Conservation (phyloP, 2,888 invertebrate species). For the Abscondita cerata region DNA sequence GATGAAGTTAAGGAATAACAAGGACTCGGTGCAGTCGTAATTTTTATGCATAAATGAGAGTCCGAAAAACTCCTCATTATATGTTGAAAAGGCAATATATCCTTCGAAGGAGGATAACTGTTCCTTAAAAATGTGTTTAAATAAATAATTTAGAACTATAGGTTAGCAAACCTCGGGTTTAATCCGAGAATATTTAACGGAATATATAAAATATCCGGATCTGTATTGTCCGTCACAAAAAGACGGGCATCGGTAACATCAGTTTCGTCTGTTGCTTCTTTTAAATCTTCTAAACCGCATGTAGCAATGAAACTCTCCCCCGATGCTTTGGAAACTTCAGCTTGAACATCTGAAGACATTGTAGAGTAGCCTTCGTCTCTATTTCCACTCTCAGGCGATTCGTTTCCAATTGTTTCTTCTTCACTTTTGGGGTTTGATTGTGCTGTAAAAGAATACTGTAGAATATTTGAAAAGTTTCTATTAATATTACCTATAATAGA, state of each 20-base stretch:
- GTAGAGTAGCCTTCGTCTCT: slow-evolving; percentile 85
- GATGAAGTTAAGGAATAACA: slow-evolving; percentile 64
- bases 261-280: slow-evolving; percentile 77
- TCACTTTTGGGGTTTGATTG: slow-evolving; percentile 62
- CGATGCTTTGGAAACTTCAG: slow-evolving; percentile 66
- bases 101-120: slow-evolving; percentile 75
- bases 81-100: slow-evolving; percentile 74
- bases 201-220: slow-evolving; percentile 73
- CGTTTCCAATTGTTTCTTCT: slow-evolving; percentile 71
- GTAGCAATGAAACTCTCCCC: slow-evolving; percentile 53
- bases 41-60: slow-evolving; percentile 75
- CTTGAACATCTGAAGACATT: slow-evolving; percentile 83
- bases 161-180: slow-evolving; percentile 51
- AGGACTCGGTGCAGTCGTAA: slow-evolving; percentile 67
- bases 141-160: background rate
- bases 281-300: slow-evolving; percentile 72
- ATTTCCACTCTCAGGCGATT: slow-evolving; percentile 78
- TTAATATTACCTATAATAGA: slow-evolving; percentile 55
- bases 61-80: slow-evolving; percentile 78
- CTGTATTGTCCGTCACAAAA: slow-evolving; percentile 65
- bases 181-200: slow-evolving; percentile 66
- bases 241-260: slow-evolving; percentile 66
- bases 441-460: slow-evolving; percentile 46
- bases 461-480: slow-evolving; percentile 1
- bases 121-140: slow-evolving; percentile 59